These are phyloP conservation scores for Andricus curvator DNA, from an alignment of 2,888 invertebrate species.

Conservation along the genomic window DNA sequence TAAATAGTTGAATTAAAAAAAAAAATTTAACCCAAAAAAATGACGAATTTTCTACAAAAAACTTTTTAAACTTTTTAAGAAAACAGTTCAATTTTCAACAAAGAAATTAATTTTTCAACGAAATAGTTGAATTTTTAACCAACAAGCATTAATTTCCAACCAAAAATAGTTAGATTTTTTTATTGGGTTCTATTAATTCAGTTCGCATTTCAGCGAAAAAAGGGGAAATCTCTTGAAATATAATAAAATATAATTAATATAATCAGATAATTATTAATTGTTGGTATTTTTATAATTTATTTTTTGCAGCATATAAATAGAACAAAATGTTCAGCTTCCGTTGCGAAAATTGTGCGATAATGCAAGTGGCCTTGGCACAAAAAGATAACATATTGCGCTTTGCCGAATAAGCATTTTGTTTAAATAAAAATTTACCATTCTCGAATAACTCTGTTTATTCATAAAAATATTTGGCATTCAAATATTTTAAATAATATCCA, in stretches of 20 bases:
- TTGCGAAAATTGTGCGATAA: neutral
- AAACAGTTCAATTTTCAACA: too few species aligned
- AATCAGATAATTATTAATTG: neutral
- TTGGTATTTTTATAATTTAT: too few species aligned
- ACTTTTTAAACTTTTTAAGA: too few species aligned
- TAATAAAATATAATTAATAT: neutral
- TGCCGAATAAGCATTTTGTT: neutral
- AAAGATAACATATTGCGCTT: constrained; percentile 9
- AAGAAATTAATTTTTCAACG: too few species aligned
- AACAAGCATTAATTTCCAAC: too few species aligned
- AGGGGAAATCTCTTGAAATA: neutral
- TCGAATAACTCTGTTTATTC: neutral
- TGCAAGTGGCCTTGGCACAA: constrained; percentile 2
- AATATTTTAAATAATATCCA: neutral
- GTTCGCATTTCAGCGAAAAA: too few species aligned
- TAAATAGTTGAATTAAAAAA: too few species aligned
- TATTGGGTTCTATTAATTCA: too few species aligned
- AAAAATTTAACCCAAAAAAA: too few species aligned
- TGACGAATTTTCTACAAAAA: too few species aligned
- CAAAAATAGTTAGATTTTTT: too few species aligned
- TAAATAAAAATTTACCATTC: neutral
- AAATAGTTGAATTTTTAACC: too few species aligned
- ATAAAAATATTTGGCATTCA: neutral
- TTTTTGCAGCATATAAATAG: neutral
- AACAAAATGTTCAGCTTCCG: constrained; percentile 3